Conservation (phyloP, 30 jellyfish, hydroid and myxozoan genomes). For the Calvadosia cruxmelitensis region DNA sequence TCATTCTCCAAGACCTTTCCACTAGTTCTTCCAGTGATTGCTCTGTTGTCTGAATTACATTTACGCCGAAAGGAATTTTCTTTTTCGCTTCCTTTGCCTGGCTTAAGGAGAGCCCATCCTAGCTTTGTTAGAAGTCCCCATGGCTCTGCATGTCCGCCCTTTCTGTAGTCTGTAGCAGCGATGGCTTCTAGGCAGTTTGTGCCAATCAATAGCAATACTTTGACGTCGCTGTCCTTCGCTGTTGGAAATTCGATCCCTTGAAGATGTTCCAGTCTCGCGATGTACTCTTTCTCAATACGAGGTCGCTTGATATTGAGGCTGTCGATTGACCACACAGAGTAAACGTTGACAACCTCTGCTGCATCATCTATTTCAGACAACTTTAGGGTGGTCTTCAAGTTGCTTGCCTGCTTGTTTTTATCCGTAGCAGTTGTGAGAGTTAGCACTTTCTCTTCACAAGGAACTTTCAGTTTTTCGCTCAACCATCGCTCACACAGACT, state of each 20-base stretch:
- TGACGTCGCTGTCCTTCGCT: not conserved
- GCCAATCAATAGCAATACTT: not conserved
- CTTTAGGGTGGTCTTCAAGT: not conserved
- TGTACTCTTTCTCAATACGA: not conserved
- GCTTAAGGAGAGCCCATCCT: not conserved
- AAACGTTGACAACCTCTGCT: too few species aligned
- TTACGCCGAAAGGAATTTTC: too few species aligned
- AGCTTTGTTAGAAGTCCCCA: not conserved
- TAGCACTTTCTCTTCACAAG: not conserved
- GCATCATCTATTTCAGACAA: not conserved
- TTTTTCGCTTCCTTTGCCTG: too few species aligned
- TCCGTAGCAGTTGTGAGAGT: not conserved
- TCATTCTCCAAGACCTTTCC: too few species aligned
- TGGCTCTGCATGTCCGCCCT: not conserved
- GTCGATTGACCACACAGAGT: not conserved
- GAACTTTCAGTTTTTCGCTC: not conserved
- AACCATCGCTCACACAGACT: not conserved
- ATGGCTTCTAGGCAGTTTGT: not conserved
- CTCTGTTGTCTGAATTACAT: too few species aligned
- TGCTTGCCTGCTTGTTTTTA: not conserved
- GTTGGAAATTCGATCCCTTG: not conserved
- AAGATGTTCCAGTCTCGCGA: not conserved
- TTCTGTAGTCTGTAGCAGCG: not conserved
- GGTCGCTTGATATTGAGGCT: not conserved
- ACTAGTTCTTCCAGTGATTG: too few species aligned